Base-by-base conservation (phyloP, 1,140 invertebrate genomes). In the Penaeus vannamei region DNA sequence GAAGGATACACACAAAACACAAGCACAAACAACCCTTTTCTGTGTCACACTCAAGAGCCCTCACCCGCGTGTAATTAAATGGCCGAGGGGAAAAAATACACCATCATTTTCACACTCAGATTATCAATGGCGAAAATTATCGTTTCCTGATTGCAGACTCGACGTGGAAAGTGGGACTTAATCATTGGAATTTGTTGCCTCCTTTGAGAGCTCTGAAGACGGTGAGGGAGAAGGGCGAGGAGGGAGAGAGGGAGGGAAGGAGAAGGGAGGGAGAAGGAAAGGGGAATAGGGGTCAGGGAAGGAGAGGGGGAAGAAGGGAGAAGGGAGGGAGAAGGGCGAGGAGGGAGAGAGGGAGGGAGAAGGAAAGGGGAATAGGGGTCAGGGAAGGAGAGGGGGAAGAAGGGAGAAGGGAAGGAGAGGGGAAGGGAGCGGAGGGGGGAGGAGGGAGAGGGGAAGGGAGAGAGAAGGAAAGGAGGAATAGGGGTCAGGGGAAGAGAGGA, bases 91-190 rank as follows among this genome's bases (percentile, higher is more conserved):
- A 61, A 36, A 61, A 64, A 86, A 29, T 86, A 81, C 85, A 81
- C 85, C 77, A 22, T 86, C 76, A 81, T 86, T 86, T 86, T 86
- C 85, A 86, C 85, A 86, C 85, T 86, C 26, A 20, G 85, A 81
- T 86, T 86, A 86, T 86, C 85, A 86, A 66, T 64, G 85, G 77
- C 46, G 29, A n/a, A 80, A 86, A 42, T 86, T 81, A 86, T 64
- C 76, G 77, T 86, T 86, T 86, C 77, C 85, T 86, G 85, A 86
- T 86, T 86, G 85, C 46, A 64, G 76, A 46, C 76, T 60, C 20
- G 32, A 46, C 22, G 76, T 86, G 85, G 85, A 86, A 66, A 86
- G 85, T 86, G 77, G 60, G 60, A 32, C 60, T 81, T 86, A 46
- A 86, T 86, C 26, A 86, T 81, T 79, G 1, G 32, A 81, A 86